phyloP scores from a whole-genome alignment of 2,888 invertebrate genomes.

The Hetaerina titia region DNA sequence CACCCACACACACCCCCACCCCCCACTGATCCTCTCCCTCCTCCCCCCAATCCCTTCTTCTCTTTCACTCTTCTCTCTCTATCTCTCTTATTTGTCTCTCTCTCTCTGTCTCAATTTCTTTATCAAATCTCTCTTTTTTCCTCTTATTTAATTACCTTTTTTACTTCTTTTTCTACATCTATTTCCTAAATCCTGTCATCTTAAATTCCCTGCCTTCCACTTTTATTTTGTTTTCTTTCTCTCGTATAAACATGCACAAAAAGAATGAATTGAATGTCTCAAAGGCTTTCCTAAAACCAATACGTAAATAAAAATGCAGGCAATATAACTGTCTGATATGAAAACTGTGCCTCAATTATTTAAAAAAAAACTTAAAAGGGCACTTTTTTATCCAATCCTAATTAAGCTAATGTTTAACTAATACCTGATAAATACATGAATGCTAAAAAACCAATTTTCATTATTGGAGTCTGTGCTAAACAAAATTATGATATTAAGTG shows the following conservation, averaged over 20 bases:
- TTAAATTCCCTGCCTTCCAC: constrained; percentile 41
- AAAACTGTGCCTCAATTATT: constrained; percentile 61
- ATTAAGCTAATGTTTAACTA: constrained; percentile 71
- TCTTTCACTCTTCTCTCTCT: background rate
- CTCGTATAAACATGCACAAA: constrained; percentile 60
- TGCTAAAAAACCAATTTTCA: constrained; percentile 50
- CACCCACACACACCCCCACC: too few species aligned
- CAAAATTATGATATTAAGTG: constrained; percentile 54
- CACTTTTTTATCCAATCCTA: constrained; percentile 58
- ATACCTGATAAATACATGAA: constrained; percentile 70
- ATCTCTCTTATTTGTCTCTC: background rate
- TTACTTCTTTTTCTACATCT: constrained; percentile 12
- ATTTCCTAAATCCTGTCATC: background rate
- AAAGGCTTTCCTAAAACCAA: constrained; percentile 72
- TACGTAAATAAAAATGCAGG: constrained; percentile 70
- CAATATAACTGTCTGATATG: constrained; percentile 66
- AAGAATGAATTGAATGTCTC: constrained; percentile 69
- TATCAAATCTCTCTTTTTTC: background rate
- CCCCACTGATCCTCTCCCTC: background rate
- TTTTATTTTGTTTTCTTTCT: constrained; percentile 64
- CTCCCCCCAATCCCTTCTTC: background rate
- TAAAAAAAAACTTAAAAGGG: constrained; percentile 14
- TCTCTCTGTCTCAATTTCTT: background rate
- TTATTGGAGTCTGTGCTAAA: constrained; percentile 51
- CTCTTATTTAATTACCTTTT: background rate